Evolutionary conservation across 2,888 invertebrate species (phyloP).

Genomic region (Eueremaeus valkanovi): DNA sequence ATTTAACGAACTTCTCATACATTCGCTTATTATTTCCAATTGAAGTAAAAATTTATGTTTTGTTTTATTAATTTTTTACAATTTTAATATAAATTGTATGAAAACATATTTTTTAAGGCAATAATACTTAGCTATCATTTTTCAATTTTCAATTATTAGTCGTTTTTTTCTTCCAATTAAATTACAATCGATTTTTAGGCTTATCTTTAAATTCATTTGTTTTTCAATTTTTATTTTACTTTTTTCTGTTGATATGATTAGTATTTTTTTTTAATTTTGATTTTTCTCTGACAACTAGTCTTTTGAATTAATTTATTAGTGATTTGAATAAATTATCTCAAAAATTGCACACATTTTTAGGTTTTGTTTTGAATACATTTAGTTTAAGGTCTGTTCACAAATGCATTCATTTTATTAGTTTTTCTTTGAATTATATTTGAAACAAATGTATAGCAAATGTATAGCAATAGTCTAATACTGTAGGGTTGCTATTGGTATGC

Average conservation of each 20-base stretch:
- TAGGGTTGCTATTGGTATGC: neutral
- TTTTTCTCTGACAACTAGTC: slow-evolving; percentile 8
- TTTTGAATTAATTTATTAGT: neutral
- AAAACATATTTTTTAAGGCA: neutral
- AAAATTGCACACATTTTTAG: slow-evolving; percentile 5
- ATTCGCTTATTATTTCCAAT: neutral
- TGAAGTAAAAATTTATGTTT: neutral
- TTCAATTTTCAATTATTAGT: neutral
- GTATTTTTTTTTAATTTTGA: slow-evolving; percentile 23
- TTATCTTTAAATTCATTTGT: neutral
- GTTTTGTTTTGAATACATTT: neutral
- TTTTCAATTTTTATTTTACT: neutral
- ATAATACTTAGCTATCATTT: slow-evolving; percentile 7
- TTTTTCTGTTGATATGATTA: slow-evolving; percentile 1
- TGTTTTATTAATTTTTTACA: neutral
- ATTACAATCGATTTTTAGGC: neutral
- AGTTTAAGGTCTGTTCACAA: neutral
- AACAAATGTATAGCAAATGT: too few species aligned
- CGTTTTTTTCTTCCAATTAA: neutral
- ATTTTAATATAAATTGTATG: slow-evolving; percentile 2
- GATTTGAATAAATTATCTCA: too few species aligned
- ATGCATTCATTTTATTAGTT: neutral
- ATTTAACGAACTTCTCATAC: neutral
- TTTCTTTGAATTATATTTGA: too few species aligned
- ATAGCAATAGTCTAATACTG: too few species aligned